These are phyloP conservation scores for Tichodroma muraria DNA, from an alignment of 2,113 vertebrate genomes.

Conservation along the genomic window DNA sequence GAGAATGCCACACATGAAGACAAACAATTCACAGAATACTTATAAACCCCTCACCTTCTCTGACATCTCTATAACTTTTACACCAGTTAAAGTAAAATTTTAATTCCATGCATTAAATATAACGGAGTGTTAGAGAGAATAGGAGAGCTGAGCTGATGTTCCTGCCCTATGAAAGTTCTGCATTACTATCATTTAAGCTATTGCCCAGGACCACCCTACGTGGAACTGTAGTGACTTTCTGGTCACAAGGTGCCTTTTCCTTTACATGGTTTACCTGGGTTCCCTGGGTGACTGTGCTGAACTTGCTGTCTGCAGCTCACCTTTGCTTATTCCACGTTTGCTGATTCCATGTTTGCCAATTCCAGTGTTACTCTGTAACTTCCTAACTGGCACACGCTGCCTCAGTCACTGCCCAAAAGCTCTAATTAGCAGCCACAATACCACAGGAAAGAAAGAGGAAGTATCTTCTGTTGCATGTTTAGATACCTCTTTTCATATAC, in stretches of 20 bases:
- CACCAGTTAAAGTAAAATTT: background rate
- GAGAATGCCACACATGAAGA: background rate
- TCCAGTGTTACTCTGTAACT: background rate
- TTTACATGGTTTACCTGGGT: background rate
- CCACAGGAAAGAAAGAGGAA: background rate
- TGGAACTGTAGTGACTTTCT: background rate
- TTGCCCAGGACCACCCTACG: background rate
- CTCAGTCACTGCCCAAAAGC: background rate
- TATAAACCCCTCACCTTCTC: background rate
- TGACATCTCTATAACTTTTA: background rate
- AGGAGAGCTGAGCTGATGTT: background rate
- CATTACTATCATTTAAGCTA: background rate
- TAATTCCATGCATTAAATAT: background rate
- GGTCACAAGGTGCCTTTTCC: background rate
- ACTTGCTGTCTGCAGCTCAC: background rate
- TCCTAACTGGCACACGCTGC: background rate
- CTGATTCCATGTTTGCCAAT: background rate
- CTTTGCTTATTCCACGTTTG: background rate
- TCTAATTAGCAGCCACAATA: background rate
- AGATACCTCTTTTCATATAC: background rate
- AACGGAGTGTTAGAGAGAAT: background rate
- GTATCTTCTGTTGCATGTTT: background rate
- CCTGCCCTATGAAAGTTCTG: background rate
- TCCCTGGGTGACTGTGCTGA: fast-evolving
- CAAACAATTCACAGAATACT: background rate